Conservation (phyloP, 1,140 invertebrate genomes). For the Drosophila virilis region DNA sequence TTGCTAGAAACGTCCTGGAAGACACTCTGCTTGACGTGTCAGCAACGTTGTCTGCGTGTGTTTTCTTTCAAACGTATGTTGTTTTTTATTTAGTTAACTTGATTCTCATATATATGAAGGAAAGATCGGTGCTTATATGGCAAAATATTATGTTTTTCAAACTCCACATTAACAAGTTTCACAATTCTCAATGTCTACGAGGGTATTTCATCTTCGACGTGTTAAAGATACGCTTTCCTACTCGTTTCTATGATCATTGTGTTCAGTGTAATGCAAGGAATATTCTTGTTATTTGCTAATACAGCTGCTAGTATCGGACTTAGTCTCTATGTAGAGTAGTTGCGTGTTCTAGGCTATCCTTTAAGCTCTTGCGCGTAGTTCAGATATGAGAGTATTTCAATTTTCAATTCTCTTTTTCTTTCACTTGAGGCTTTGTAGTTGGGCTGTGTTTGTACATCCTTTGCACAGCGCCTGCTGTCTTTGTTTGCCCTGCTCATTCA, state of each 20-base stretch:
- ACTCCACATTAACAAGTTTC: too few species aligned
- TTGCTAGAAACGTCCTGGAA: neutral
- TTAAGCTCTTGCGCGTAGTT: slow-evolving; percentile 21
- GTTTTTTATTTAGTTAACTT: too few species aligned
- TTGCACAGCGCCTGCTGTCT: slow-evolving; percentile 72
- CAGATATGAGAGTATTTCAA: slow-evolving; percentile 37
- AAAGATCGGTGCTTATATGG: too few species aligned
- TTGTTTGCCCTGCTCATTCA: slow-evolving; percentile 77
- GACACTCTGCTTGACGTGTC: neutral
- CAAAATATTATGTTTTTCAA: too few species aligned
- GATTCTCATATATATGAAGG: too few species aligned
- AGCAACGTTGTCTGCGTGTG: neutral
- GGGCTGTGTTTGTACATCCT: slow-evolving; percentile 69
- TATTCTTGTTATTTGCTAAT: neutral
- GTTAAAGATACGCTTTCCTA: too few species aligned
- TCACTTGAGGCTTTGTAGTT: slow-evolving; percentile 46
- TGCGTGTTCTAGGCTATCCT: neutral
- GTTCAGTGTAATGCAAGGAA: too few species aligned
- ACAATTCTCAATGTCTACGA: too few species aligned
- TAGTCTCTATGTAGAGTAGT: neutral
- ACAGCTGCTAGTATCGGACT: too few species aligned
- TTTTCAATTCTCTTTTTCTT: slow-evolving; percentile 54
- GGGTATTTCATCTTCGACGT: too few species aligned
- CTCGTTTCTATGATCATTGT: too few species aligned
- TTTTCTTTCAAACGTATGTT: too few species aligned